phyloP scores from a whole-genome alignment of 2,113 vertebrate species.

The Leucopsar rothschildi region DNA sequence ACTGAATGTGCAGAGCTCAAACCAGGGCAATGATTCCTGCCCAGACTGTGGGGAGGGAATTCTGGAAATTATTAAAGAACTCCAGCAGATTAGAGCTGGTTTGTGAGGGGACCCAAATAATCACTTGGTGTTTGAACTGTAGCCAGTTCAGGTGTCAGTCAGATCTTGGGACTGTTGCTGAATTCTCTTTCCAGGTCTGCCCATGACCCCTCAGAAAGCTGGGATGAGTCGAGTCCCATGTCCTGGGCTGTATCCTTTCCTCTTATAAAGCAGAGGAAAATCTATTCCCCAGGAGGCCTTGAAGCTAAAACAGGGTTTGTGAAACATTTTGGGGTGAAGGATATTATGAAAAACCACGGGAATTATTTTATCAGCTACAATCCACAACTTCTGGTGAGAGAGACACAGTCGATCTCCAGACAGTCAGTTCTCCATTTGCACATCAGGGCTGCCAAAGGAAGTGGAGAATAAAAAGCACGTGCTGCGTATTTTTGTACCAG shows the following conservation, averaged over 20 bases:
- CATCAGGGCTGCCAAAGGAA: not conserved
- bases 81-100: not conserved
- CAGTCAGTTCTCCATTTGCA: not conserved
- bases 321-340: not conserved
- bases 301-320: not conserved
- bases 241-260: not conserved
- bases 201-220: accelerated
- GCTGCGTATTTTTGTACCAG: conserved; percentile 51
- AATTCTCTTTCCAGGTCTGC: not conserved
- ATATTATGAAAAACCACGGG: not conserved
- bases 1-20: not conserved
- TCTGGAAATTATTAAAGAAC: not conserved
- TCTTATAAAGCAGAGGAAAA: not conserved
- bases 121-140: not conserved
- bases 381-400: not conserved
- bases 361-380: not conserved
- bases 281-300: not conserved
- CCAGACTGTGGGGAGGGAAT: accelerated
- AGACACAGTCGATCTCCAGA: not conserved
- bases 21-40: not conserved
- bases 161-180: accelerated
- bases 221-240: not conserved
- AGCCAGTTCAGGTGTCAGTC: not conserved
- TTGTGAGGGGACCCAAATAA: not conserved
- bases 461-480: conserved; percentile 2